phyloP scores from a whole-genome alignment of 2,888 invertebrate species.

The Mayetiola destructor region DNA sequence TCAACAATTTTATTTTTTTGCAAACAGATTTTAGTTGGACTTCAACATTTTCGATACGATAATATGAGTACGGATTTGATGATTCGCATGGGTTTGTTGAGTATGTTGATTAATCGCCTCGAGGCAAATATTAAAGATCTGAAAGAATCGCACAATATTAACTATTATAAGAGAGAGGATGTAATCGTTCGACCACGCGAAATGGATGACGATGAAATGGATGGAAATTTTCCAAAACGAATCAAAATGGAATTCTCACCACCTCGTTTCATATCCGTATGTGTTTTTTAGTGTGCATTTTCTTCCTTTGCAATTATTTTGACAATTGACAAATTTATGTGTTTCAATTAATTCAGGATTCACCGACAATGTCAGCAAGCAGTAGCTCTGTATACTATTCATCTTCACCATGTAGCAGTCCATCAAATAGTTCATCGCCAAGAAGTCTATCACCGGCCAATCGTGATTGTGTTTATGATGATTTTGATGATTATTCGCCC shows the following conservation, averaged over 20 bases:
- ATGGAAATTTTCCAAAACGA: slow-evolving; percentile 21
- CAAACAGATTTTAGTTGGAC: slow-evolving; percentile 28
- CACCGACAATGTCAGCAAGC: slow-evolving; percentile 28
- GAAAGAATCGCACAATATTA: slow-evolving; percentile 16
- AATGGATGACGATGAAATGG: neutral
- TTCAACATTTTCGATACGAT: slow-evolving; percentile 37
- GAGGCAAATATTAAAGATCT: slow-evolving; percentile 25
- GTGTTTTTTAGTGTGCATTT: neutral
- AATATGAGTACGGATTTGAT: slow-evolving; percentile 38
- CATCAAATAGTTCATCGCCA: slow-evolving; percentile 24
- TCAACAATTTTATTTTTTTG: slow-evolving; percentile 11
- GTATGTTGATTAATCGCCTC: slow-evolving; percentile 38
- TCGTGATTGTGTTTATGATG: neutral
- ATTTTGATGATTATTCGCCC: slow-evolving; percentile 30
- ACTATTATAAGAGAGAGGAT: neutral
- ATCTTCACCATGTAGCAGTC: slow-evolving; percentile 24
- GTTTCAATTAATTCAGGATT: no score
- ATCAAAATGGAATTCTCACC: slow-evolving; percentile 21
- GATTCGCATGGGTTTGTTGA: slow-evolving; percentile 40
- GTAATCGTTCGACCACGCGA: neutral
- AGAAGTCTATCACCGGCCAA: neutral
- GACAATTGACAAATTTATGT: no score
- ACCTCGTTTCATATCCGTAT: neutral
- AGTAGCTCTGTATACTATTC: neutral
- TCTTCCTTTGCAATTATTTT: neutral